Percentiles rank a stretch among this genome's conserved stretches.
These are phyloP conservation scores for Oncorhynchus nerka DNA, from an alignment of 2,113 vertebrate species.

Conservation along the genomic window DNA sequence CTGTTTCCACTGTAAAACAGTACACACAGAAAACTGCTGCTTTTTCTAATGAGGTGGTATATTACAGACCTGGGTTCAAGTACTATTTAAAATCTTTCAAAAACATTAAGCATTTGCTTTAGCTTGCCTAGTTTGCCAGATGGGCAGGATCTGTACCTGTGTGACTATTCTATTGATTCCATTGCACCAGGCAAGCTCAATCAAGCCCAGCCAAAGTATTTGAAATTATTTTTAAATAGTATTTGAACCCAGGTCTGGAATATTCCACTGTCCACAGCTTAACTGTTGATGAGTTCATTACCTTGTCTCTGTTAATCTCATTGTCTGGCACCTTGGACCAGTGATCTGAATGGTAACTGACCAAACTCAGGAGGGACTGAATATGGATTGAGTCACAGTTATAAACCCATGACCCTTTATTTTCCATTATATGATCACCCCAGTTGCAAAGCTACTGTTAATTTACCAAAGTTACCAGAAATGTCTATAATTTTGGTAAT, in stretches of 20 bases:
- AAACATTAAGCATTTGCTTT: background rate
- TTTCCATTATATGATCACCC: background rate
- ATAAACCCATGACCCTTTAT: background rate
- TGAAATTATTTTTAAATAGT: too few relatives aligned
- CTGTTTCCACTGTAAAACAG: slow-evolving; percentile 18
- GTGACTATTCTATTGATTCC: too few relatives aligned
- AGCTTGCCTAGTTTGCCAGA: background rate
- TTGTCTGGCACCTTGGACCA: slow-evolving; percentile 35
- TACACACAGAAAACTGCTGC: background rate
- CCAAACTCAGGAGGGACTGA: background rate
- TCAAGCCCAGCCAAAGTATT: too few relatives aligned
- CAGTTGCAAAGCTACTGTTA: too few relatives aligned
- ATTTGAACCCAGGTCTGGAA: too few relatives aligned
- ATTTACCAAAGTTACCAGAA: too few relatives aligned
- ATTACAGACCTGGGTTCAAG: slow-evolving; percentile 9
- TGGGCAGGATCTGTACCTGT: too few relatives aligned
- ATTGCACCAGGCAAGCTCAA: too few relatives aligned
- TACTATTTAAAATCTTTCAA: too few relatives aligned
- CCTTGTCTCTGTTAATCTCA: slow-evolving; percentile 32
- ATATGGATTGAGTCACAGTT: background rate
- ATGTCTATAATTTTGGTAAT: too few relatives aligned
- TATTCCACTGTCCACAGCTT: too few relatives aligned
- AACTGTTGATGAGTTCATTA: slow-evolving; percentile 3
- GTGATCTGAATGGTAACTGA: background rate
- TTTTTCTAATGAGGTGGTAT: slow-evolving; percentile 38